A percentile compares a stretch with the other conserved stretches of the same genome.
Evolutionary conservation across 2,888 invertebrate species (phyloP).

Genomic region (Nomada hirtipes): DNA sequence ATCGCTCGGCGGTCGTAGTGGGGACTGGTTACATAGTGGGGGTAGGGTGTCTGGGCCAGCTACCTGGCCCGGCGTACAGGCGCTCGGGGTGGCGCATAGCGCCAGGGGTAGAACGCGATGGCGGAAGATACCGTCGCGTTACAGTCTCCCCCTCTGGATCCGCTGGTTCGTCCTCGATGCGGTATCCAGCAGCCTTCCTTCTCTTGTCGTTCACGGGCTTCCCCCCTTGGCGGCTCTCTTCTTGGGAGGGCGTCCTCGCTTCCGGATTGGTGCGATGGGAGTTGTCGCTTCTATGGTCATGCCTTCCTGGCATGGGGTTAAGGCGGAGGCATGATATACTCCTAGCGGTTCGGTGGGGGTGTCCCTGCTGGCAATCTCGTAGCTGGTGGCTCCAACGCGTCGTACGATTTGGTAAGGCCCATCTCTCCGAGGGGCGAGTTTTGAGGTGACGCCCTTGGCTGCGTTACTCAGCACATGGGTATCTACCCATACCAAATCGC

Average conservation of each 20-base stretch:
- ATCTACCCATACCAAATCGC: background rate
- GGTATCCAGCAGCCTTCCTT: no score
- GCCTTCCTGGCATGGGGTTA: background rate
- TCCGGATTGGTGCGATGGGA: background rate
- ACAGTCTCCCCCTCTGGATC: no score
- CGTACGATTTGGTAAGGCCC: conserved; percentile 2
- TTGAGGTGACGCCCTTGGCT: background rate
- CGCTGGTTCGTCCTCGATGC: no score
- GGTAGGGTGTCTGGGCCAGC: no score
- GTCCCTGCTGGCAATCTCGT: background rate
- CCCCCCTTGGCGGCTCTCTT: background rate
- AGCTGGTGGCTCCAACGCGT: background rate
- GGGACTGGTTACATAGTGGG: no score
- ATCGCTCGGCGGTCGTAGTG: no score
- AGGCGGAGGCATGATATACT: background rate
- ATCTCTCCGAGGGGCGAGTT: conserved; percentile 2
- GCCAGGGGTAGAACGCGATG: no score
- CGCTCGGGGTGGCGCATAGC: no score
- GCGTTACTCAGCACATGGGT: background rate
- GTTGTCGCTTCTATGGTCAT: no score
- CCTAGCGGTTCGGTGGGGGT: background rate
- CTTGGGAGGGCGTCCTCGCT: background rate
- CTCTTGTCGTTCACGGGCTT: no score
- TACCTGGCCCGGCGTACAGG: no score
- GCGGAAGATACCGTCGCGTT: no score